Evolutionary conservation across 2,113 vertebrate genomes (phyloP), one percentile per base, ranked within the genome.

Genomic region (Osmerus mordax): DNA sequence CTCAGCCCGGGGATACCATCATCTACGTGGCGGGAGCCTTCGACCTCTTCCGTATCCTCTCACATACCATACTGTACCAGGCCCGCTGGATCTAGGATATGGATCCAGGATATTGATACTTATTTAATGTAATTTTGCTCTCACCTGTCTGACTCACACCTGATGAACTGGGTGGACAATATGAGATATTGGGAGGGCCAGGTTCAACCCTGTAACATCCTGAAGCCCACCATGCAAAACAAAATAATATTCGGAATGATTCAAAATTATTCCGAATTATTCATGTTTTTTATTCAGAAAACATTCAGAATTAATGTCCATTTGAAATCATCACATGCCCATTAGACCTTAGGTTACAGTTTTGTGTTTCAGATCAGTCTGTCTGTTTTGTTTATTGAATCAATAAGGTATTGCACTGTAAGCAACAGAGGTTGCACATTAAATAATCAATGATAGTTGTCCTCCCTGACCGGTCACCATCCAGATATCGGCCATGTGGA

Each of bases 1-100:
- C 97, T 0, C 90, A 96, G 85, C 94, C 95, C 0, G 96, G 93
- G 56, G 96, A 99, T 81, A 96, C 93, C 0, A 93, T 99, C 80
- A 97, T 99, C 85, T 99, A 99, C 0, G 97, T 98, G 77, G 96
- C 96, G 0, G 97, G 97, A 21, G 96, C 97, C 51, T 99, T 99
- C 0, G 97, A 99, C 84, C 93, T 99, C 12, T 99, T 99, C 85
- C 97, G 95, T 99, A 98, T 96, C 96, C 91, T 95, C 80, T 47
- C 41, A 78, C n/a, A 54, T 0, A 52, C 18, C 6, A 28, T 21
- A 5, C 18, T 1, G 56, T 59, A 59, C 12, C 59, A 47, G 41
- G 41, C 9, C 41, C 9, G 4, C 5, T 36, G 32, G 5, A 7
- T 36, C 32, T 47, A 47, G 41, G 41, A 47, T 36, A 36, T 36